Percentiles rank a stretch among this genome's conserved stretches.
Conservation (phyloP, 2,797 vertebrate species). For the Micrastur ruficollis region DNA sequence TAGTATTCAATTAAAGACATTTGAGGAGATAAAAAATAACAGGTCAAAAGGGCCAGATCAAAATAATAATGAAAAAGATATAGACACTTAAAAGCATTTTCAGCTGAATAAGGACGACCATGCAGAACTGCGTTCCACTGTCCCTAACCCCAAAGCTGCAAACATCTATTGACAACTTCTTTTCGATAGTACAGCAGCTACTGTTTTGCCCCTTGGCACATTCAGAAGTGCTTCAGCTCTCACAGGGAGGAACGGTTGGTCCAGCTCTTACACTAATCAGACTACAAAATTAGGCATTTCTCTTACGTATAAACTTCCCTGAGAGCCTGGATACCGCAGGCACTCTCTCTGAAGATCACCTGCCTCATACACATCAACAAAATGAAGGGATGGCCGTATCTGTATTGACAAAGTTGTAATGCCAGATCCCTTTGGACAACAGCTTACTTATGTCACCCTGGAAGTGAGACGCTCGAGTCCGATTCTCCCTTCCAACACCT, state of each 20-base stretch:
- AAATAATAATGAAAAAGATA: not conserved
- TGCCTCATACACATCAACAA: not conserved
- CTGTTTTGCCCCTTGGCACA: not conserved
- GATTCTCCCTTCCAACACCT: not conserved
- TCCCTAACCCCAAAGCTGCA: not conserved
- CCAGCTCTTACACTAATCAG: not conserved
- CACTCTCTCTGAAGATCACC: not conserved
- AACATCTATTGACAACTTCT: not conserved
- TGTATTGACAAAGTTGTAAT: not conserved
- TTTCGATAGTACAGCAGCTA: accelerated
- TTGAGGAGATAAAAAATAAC: not conserved
- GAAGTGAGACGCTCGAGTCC: not conserved
- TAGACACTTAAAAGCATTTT: not conserved
- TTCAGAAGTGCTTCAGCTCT: not conserved
- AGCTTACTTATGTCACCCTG: not conserved
- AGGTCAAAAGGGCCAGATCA: not conserved
- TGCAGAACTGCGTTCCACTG: not conserved
- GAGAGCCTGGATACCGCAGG: not conserved
- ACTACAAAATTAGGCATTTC: not conserved
- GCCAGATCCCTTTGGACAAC: not conserved
- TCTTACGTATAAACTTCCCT: not conserved
- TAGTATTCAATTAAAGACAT: not conserved
- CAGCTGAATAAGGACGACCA: not conserved
- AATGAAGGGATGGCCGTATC: not conserved
- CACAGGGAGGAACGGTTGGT: not conserved